Evolutionary conservation across 2,888 invertebrate species (phyloP).

Genomic region (Protodeltote pygarga): DNA sequence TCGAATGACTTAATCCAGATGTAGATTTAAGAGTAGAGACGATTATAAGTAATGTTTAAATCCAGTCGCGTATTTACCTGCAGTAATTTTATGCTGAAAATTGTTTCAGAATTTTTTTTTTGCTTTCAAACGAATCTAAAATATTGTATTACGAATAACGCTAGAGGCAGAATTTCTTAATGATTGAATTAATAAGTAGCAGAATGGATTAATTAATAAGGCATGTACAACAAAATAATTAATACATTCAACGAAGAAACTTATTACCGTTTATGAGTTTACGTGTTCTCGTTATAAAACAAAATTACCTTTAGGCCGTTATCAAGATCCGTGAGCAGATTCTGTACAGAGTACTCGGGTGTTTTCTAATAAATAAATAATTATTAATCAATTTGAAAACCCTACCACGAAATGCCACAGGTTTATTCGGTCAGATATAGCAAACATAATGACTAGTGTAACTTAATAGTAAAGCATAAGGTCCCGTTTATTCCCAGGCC

Average conservation of each 20-base stretch:
- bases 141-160: not conserved
- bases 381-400: too few relatives aligned
- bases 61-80: slow-evolving; percentile 1
- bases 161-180: not conserved
- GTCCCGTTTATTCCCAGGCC: too few relatives aligned
- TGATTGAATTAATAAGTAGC: not conserved
- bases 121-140: too few relatives aligned
- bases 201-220: not conserved
- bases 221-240: not conserved
- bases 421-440: too few relatives aligned
- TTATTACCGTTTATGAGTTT: not conserved
- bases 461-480: too few relatives aligned
- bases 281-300: slow-evolving; percentile 16
- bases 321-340: too few relatives aligned
- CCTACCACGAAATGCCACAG: too few relatives aligned
- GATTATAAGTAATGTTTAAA: slow-evolving; percentile 15
- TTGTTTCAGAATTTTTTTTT: not conserved
- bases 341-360: too few relatives aligned
- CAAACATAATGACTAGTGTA: too few relatives aligned
- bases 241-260: slow-evolving; percentile 1
- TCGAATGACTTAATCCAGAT: slow-evolving; percentile 8
- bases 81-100: slow-evolving; percentile 11
- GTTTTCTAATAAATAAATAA: too few relatives aligned
- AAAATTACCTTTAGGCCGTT: not conserved
- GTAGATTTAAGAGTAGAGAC: slow-evolving; percentile 1